Evolutionary conservation across 1,140 invertebrate genomes (phyloP), one percentile per base, ranked within the genome.

Genomic region (Leptinotarsa texana): DNA sequence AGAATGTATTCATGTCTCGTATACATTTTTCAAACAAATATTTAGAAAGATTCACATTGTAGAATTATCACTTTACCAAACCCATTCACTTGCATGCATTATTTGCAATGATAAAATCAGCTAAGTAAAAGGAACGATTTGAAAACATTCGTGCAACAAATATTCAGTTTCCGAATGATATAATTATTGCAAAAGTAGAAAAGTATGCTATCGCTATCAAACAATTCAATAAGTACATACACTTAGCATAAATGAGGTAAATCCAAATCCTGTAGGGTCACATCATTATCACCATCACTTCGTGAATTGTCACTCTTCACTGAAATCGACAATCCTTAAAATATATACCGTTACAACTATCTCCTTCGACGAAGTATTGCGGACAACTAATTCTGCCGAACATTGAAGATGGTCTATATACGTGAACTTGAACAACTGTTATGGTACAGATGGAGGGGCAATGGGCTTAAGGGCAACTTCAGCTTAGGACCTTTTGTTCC

Each of bases 391-490:
- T 33, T 71, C 48, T 22, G 57, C 69, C 49, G 27, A 71, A 71
- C 69, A 57, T 18, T 27, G n/a, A 71, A 49, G 42, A 71, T 71
- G 69, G 69, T 71, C 69, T 71, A 71, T 71, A 71, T 71, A 71
- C 69, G 69, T 71, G 49, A 51, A 62, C 49, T 71, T 71, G 51
- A 71, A 71, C 69, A 71, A 71, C 69, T 71, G 69, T 71, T 71
- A 62, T 71, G 69, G 69, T 71, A 71, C 69, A 21, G 21, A 68
- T 71, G 69, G 69, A 57, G 69, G 69, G 69, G 69, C 22, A 51
- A 69, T 71, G 51, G 69, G 69, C 69, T 71, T 71, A 61, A 71
- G 69, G 69, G 69, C 69, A 71, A 71, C 49, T 15, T 57, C 4
- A 57, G 51, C 51, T 71, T 71, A 71, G 69, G 69, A 71, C 69